These are phyloP conservation scores for Coenonympha arcania DNA, from an alignment of 2,888 invertebrate species.

Conservation along the genomic window DNA sequence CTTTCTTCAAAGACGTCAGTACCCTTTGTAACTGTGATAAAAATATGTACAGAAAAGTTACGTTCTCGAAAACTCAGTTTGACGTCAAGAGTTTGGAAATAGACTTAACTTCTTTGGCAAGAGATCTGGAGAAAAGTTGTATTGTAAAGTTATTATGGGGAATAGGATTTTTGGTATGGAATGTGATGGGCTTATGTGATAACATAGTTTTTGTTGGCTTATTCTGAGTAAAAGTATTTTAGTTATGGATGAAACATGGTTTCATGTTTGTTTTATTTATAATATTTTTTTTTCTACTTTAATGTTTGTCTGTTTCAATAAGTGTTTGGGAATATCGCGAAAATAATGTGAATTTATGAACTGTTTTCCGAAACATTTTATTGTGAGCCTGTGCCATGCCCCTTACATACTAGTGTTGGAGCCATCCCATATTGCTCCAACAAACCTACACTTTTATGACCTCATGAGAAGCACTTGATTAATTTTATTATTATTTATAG, in stretches of 20 bases:
- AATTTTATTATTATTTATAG: too few species aligned
- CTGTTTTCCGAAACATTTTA: too few species aligned
- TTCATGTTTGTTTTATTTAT: not conserved
- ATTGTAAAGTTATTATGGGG: conserved; percentile 12
- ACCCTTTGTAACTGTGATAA: conserved; percentile 10
- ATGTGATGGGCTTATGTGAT: conserved; percentile 2
- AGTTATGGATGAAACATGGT: not conserved
- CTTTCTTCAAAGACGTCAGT: conserved; percentile 5
- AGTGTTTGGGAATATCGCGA: too few species aligned
- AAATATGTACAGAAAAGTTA: conserved; percentile 21
- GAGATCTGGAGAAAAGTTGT: conserved; percentile 13
- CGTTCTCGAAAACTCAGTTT: conserved; percentile 11
- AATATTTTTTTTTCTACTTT: not conserved
- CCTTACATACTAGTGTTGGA: too few species aligned
- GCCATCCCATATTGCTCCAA: too few species aligned
- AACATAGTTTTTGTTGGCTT: not conserved
- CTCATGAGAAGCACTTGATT: too few species aligned
- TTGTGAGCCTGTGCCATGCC: too few species aligned
- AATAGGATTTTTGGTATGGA: conserved; percentile 10
- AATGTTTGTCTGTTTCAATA: not conserved
- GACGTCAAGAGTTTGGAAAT: conserved; percentile 12
- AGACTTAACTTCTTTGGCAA: conserved; percentile 16
- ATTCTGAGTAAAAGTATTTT: not conserved
- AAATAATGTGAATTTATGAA: too few species aligned
- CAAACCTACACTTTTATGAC: too few species aligned